phyloP scores from a whole-genome alignment of 1,140 invertebrate species.

The Bursaphelenchus mucronatus region DNA sequence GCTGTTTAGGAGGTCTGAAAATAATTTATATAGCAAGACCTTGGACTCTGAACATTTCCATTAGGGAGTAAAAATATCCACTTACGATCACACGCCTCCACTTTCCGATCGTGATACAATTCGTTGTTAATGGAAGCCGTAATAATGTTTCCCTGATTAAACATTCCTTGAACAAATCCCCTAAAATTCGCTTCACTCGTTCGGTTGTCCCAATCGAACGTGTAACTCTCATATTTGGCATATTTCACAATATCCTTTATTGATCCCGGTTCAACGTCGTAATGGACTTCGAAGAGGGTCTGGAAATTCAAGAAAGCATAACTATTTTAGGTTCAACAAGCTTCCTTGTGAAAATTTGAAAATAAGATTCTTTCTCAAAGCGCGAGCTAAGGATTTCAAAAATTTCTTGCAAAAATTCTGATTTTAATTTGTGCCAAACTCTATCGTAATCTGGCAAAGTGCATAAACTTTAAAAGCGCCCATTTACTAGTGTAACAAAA shows the following conservation, averaged over 20 bases:
- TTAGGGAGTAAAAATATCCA: background rate
- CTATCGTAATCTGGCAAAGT: too few relatives aligned
- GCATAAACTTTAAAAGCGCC: too few relatives aligned
- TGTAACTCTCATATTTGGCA: constrained; percentile 2
- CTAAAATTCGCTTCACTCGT: background rate
- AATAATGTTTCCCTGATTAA: background rate
- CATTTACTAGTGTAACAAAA: background rate
- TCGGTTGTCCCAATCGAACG: constrained; percentile 15
- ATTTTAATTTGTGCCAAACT: too few relatives aligned
- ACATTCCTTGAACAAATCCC: constrained; percentile 8
- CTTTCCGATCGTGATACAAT: constrained; percentile 13
- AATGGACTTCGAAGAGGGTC: constrained; percentile 19
- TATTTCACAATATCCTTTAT: constrained; percentile 10
- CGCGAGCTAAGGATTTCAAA: too few relatives aligned
- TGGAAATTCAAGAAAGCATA: constrained; percentile 1
- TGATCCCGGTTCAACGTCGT: constrained; percentile 7
- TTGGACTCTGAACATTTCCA: background rate
- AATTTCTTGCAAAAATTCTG: too few relatives aligned
- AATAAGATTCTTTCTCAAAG: too few relatives aligned
- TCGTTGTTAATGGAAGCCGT: constrained; percentile 1
- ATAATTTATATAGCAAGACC: background rate
- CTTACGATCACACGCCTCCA: constrained; percentile 17
- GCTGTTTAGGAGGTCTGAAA: constrained; percentile 13
- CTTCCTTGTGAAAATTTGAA: too few relatives aligned
- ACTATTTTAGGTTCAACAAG: background rate